Evolutionary conservation across 1,140 invertebrate species (phyloP).

Genomic region (Drosophila azteca): DNA sequence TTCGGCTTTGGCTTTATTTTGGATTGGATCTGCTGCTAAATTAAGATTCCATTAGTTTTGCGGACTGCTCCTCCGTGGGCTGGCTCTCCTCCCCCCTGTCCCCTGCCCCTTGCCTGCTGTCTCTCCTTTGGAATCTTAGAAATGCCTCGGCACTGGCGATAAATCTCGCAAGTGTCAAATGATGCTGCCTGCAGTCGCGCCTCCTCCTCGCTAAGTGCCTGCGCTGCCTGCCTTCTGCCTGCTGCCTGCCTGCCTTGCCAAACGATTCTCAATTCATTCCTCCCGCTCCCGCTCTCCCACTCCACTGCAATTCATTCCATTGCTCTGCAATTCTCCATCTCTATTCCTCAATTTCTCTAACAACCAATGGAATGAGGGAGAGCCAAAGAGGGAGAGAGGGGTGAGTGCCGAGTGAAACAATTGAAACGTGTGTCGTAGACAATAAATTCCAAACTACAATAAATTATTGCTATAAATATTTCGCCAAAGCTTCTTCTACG

Average conservation of each 20-base stretch:
- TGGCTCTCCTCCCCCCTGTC: too few relatives aligned
- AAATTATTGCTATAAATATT: conserved; percentile 82
- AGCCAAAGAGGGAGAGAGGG: too few relatives aligned
- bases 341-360: conserved; percentile 62
- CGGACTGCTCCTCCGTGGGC: conserved; percentile 45
- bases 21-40: conserved; percentile 67
- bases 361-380: conserved; percentile 51
- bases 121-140: conserved; percentile 71
- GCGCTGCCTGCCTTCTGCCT: conserved; percentile 7
- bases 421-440: conserved; percentile 82
- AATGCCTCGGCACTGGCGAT: conserved; percentile 74
- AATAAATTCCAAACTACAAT: conserved; percentile 82
- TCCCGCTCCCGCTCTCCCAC: conserved; percentile 4
- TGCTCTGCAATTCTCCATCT: too few relatives aligned
- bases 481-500: conserved; percentile 62
- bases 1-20: conserved; percentile 69
- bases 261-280: conserved; percentile 59
- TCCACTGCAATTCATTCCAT: too few relatives aligned
- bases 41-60: conserved; percentile 83
- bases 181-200: conserved; percentile 57
- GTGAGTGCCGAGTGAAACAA: conserved; percentile 30
- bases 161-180: conserved; percentile 82
- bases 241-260: not conserved
- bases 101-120: not conserved
- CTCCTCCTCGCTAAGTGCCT: conserved; percentile 71